These are phyloP conservation scores for Chloropsis hardwickii DNA, from an alignment of 2,113 vertebrate genomes.

Conservation along the genomic window DNA sequence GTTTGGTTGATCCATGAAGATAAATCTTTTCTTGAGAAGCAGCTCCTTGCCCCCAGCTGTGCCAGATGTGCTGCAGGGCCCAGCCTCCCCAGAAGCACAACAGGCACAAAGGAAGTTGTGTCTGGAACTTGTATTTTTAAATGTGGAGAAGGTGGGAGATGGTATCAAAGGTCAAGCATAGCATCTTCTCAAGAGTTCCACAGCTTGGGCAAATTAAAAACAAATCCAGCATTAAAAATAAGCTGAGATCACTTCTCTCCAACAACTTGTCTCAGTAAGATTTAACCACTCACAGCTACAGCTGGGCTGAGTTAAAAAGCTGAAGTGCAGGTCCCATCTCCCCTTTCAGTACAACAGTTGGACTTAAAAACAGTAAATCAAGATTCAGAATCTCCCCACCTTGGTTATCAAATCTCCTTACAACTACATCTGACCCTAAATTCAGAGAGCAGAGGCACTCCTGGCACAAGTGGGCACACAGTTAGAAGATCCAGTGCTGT, in stretches of 20 bases:
- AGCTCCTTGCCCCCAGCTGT: not conserved
- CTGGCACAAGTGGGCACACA: rapidly evolving
- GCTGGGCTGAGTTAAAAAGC: not conserved
- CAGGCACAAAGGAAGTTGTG: not conserved
- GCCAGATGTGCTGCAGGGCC: not conserved
- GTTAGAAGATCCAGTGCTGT: not conserved
- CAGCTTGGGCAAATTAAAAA: not conserved
- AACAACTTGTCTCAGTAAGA: not conserved
- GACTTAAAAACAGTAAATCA: not conserved
- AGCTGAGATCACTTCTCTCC: not conserved
- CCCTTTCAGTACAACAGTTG: not conserved
- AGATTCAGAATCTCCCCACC: not conserved
- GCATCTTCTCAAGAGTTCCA: not conserved
- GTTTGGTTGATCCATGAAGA: not conserved
- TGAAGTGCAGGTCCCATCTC: not conserved
- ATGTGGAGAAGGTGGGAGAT: not conserved
- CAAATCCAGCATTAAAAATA: not conserved
- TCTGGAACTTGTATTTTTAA: not conserved
- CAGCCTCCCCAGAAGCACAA: not conserved
- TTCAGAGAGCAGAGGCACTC: not conserved
- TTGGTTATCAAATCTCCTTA: not conserved
- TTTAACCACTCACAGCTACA: not conserved
- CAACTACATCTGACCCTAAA: not conserved
- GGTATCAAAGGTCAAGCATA: not conserved
- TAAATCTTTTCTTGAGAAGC: not conserved